Percentiles rank a stretch among this genome's conserved stretches.
Evolutionary conservation across 2,888 invertebrate genomes (phyloP).

Genomic region (Clanis bilineata): DNA sequence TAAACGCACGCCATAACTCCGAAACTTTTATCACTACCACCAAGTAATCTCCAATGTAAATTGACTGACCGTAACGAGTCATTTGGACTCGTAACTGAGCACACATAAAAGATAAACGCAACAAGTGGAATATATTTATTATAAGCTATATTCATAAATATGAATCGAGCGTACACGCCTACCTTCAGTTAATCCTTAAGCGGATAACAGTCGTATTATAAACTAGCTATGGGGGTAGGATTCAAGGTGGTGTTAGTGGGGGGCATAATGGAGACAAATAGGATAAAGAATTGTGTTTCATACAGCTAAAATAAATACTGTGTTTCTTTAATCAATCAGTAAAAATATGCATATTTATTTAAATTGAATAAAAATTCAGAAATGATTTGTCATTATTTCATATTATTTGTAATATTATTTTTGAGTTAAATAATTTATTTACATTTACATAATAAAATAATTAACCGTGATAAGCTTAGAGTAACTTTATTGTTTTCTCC

Average conservation of each 20-base stretch:
- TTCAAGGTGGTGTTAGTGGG: background rate
- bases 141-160: constrained; percentile 18
- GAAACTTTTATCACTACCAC: background rate
- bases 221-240: constrained; percentile 5
- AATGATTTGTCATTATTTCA: too few relatives aligned
- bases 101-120: constrained; percentile 30
- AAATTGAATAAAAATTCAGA: too few relatives aligned
- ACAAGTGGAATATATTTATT: constrained; percentile 19
- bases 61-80: constrained; percentile 1
- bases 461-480: too few relatives aligned
- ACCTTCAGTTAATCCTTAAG: constrained; percentile 19
- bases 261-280: background rate
- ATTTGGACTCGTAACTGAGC: constrained; percentile 23
- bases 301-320: background rate
- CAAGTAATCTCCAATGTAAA: constrained; percentile 1
- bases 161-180: constrained; percentile 19
- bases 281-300: background rate
- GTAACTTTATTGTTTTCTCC: too few relatives aligned
- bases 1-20: background rate
- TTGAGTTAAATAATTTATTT: too few relatives aligned
- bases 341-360: too few relatives aligned
- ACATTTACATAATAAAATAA: too few relatives aligned
- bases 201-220: constrained; percentile 20
- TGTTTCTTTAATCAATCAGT: too few relatives aligned
- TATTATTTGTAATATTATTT: too few relatives aligned